A percentile compares a stretch with the other conserved stretches of the same genome.
Conservation (phyloP, 1,140 invertebrate genomes). For the Drosophila mojavensis region DNA sequence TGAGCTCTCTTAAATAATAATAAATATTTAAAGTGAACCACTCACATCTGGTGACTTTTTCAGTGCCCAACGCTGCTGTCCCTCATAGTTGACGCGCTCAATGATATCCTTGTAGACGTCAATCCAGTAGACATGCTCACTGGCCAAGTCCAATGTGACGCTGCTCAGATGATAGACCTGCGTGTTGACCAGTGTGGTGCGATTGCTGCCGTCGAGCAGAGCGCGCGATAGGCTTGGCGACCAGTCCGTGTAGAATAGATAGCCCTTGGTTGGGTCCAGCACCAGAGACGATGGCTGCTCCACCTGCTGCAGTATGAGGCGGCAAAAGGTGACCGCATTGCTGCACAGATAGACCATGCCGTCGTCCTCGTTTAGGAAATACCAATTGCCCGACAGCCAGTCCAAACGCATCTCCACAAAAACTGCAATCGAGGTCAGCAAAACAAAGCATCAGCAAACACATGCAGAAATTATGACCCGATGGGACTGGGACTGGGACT, state of each 20-base stretch:
- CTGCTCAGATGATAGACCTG: conserved; percentile 91
- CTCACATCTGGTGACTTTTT: conserved; percentile 85
- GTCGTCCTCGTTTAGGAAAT: conserved; percentile 91
- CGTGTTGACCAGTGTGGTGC: conserved; percentile 85
- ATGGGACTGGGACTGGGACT: background rate
- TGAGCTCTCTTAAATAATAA: too few relatives aligned
- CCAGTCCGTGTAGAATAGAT: conserved; percentile 92
- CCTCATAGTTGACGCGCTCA: conserved; percentile 89
- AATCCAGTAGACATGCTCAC: conserved; percentile 90
- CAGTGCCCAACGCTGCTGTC: conserved; percentile 87
- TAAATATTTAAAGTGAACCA: conserved; percentile 2
- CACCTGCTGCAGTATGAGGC: conserved; percentile 88
- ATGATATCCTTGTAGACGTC: conserved; percentile 91
- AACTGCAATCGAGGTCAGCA: conserved; percentile 82
- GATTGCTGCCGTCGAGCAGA: conserved; percentile 86
- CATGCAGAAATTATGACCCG: conserved; percentile 35
- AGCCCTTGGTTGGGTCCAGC: conserved; percentile 92
- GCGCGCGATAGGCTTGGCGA: conserved; percentile 88
- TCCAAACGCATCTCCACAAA: conserved; percentile 91
- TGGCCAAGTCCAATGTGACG: conserved; percentile 89
- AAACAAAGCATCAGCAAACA: conserved; percentile 20
- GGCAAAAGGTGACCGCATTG: conserved; percentile 87
- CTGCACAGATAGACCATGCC: conserved; percentile 90
- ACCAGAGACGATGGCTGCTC: conserved; percentile 91
- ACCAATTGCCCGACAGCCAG: conserved; percentile 94